Conservation (phyloP, 1,140 invertebrate species). For the Philopotamus ludificatus region DNA sequence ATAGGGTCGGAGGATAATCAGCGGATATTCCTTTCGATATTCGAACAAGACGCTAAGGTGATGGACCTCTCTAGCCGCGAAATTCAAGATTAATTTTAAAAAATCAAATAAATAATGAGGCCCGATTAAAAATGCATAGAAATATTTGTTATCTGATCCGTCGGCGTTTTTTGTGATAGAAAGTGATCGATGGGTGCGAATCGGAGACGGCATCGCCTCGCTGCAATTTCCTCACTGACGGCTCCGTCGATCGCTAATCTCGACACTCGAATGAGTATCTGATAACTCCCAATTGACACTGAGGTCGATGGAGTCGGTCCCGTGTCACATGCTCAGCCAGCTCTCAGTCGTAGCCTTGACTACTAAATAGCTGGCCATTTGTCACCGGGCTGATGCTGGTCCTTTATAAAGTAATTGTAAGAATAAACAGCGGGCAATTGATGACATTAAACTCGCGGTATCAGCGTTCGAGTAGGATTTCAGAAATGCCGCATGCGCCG, state of each 20-base stretch:
- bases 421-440: not conserved
- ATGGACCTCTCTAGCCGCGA: too few relatives aligned
- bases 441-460: not conserved
- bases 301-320: not conserved
- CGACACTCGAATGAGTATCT: not conserved
- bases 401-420: not conserved
- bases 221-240: not conserved
- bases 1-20: constrained; percentile 18
- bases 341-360: not conserved
- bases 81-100: too few relatives aligned
- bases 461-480: not conserved
- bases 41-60: too few relatives aligned
- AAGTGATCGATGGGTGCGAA: too few relatives aligned
- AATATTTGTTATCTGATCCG: too few relatives aligned
- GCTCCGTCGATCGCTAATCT: not conserved
- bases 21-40: too few relatives aligned
- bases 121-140: too few relatives aligned
- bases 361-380: not conserved
- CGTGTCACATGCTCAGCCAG: not conserved
- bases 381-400: not conserved
- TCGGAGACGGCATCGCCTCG: too few relatives aligned
- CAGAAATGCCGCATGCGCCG: not conserved
- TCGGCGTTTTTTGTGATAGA: too few relatives aligned
- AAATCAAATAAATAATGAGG: too few relatives aligned
- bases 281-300: not conserved